Percentiles rank a stretch among this genome's conserved stretches.
These are phyloP conservation scores for Cnemophilus loriae DNA, from an alignment of 2,113 vertebrate genomes.

Conservation along the genomic window DNA sequence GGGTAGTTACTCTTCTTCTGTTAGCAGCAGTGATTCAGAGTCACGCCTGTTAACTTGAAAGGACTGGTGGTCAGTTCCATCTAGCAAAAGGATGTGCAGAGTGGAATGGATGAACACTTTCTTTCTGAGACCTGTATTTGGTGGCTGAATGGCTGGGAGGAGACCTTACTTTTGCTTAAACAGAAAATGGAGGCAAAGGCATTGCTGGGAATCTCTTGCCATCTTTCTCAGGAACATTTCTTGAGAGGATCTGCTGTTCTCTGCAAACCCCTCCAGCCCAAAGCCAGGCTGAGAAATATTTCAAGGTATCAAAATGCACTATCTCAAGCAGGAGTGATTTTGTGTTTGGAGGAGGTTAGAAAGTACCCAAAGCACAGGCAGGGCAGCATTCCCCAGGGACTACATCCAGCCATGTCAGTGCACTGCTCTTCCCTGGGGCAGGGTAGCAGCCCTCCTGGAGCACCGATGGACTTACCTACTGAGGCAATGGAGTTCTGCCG, in stretches of 20 bases:
- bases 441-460: background rate
- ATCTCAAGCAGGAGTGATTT: background rate
- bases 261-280: background rate
- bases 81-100: background rate
- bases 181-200: background rate
- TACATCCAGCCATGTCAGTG: background rate
- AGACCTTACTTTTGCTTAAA: background rate
- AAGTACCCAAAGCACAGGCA: background rate
- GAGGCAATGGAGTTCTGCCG: background rate
- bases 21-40: background rate
- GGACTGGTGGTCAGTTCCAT: background rate
- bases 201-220: background rate
- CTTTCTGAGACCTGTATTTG: background rate
- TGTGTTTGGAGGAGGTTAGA: background rate
- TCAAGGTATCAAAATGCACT: background rate
- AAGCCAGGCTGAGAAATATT: background rate
- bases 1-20: background rate
- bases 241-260: background rate
- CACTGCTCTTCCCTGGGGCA: background rate
- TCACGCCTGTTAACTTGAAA: background rate
- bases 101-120: background rate
- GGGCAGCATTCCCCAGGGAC: background rate
- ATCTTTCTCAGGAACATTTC: background rate
- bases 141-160: background rate
- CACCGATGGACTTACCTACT: fast-evolving